Percentiles rank a stretch among this genome's conserved stretches.
Evolutionary conservation across 2,113 vertebrate species (phyloP).

Genomic region (Chunga burmeisteri): DNA sequence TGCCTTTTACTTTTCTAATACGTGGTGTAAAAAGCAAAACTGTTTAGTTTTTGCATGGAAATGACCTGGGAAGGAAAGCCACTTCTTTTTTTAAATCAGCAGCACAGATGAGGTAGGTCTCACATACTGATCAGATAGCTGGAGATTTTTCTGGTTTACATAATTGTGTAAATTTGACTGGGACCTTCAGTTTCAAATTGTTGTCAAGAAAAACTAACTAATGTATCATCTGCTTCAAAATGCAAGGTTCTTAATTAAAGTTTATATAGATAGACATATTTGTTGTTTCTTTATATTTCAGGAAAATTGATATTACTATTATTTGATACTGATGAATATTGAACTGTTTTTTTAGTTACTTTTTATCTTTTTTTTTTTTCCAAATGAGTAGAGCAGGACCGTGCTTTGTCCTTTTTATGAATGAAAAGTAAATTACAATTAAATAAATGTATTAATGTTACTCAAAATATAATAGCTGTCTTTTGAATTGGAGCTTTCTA

Average conservation of each 20-base stretch:
- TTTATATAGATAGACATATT: conserved; percentile 84
- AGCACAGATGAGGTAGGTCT: conserved; percentile 63
- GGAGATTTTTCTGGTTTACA: conserved; percentile 67
- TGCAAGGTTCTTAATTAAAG: conserved; percentile 81
- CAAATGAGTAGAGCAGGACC: conserved; percentile 77
- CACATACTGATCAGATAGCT: conserved; percentile 65
- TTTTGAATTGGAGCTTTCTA: conserved; percentile 71
- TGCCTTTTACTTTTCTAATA: conserved; percentile 84
- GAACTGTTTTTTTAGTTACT: conserved; percentile 78
- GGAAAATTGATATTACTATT: conserved; percentile 75
- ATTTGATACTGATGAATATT: conserved; percentile 80
- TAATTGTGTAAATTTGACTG: conserved; percentile 73
- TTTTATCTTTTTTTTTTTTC: conserved; percentile 78
- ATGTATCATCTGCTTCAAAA: conserved; percentile 76
- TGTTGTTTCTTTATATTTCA: conserved; percentile 83
- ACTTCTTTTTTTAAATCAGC: conserved; percentile 70
- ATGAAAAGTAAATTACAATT: conserved; percentile 80
- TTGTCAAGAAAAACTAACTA: conserved; percentile 71
- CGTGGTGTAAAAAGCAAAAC: conserved; percentile 73
- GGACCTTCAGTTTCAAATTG: conserved; percentile 77
- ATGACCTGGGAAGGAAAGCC: conserved; percentile 63
- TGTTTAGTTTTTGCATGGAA: conserved; percentile 82
- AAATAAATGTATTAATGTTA: conserved; percentile 86
- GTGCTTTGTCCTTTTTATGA: conserved; percentile 82
- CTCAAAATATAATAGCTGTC: conserved; percentile 69